phyloP scores from a whole-genome alignment of 2,113 vertebrate species.

The Nothobranchius furzeri region DNA sequence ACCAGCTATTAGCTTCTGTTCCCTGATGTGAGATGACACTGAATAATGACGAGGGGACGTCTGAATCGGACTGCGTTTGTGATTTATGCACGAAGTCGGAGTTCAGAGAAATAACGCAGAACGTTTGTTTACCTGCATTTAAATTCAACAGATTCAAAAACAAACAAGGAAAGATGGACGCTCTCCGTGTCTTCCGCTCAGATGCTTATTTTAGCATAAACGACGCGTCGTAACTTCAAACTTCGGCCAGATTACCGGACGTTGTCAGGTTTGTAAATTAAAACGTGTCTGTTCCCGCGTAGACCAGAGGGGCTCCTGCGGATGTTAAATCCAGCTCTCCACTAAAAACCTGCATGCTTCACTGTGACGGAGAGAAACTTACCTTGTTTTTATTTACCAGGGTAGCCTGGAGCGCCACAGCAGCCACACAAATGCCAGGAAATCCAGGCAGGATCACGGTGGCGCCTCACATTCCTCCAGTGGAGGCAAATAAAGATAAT shows the following conservation, averaged over 20 bases:
- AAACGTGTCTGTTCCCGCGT: constrained; percentile 56
- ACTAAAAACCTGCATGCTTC: constrained; percentile 14
- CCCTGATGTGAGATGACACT: constrained; percentile 47
- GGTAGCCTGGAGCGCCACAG: not conserved
- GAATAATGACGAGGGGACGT: constrained; percentile 43
- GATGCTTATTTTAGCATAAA: constrained; percentile 19
- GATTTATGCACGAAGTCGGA: constrained; percentile 20
- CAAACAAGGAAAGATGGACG: not conserved
- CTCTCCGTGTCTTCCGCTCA: not conserved
- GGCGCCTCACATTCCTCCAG: constrained; percentile 26
- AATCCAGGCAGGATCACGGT: constrained; percentile 24
- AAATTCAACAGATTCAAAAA: constrained; percentile 12
- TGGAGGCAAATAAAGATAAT: constrained; percentile 55
- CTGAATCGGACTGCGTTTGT: constrained; percentile 16
- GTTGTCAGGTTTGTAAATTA: constrained; percentile 32
- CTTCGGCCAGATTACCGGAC: constrained; percentile 26
- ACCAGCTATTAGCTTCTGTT: constrained; percentile 46
- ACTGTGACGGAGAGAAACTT: constrained; percentile 11
- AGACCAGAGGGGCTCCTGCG: constrained; percentile 29
- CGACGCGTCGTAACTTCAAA: not conserved
- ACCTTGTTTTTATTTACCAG: constrained; percentile 36
- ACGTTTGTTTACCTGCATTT: constrained; percentile 19
- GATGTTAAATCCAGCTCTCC: constrained; percentile 14
- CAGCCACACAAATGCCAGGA: constrained; percentile 40
- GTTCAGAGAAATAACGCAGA: constrained; percentile 16